phyloP scores from a whole-genome alignment of 1,140 invertebrate genomes.

The Latrodectus geometricus region DNA sequence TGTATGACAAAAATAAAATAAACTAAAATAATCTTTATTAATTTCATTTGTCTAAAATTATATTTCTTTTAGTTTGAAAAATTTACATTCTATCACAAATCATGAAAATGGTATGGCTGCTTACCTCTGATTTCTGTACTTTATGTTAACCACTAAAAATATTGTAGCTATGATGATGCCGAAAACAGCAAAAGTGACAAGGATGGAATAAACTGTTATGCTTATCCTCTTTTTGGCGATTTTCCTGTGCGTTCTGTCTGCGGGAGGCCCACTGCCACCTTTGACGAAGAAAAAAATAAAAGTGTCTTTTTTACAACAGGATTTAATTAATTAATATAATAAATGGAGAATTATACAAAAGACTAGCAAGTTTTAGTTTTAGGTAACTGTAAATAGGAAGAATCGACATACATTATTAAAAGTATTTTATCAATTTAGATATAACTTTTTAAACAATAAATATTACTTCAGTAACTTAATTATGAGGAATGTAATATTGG shows the following conservation, averaged over 20 bases:
- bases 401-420: no score
- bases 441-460: no score
- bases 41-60: no score
- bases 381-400: no score
- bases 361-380: no score
- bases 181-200: constrained; percentile 86
- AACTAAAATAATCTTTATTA: no score
- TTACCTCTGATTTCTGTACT: constrained; percentile 94
- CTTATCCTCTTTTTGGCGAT: constrained; percentile 91
- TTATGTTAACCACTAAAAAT: constrained; percentile 97
- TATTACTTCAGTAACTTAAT: no score
- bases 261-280: constrained; percentile 81
- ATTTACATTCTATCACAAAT: no score
- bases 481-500: no score
- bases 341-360: no score
- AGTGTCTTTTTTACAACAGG: background rate
- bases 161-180: constrained; percentile 92
- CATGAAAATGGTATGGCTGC: constrained; percentile 18
- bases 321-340: background rate
- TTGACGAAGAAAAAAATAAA: constrained; percentile 31
- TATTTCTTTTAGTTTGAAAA: background rate
- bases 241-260: constrained; percentile 86
- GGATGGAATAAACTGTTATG: constrained; percentile 85
- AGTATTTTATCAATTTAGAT: no score
- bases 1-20: no score